Evolutionary conservation across 2,113 vertebrate genomes (phyloP).

Genomic region (Odontesthes bonariensis): DNA sequence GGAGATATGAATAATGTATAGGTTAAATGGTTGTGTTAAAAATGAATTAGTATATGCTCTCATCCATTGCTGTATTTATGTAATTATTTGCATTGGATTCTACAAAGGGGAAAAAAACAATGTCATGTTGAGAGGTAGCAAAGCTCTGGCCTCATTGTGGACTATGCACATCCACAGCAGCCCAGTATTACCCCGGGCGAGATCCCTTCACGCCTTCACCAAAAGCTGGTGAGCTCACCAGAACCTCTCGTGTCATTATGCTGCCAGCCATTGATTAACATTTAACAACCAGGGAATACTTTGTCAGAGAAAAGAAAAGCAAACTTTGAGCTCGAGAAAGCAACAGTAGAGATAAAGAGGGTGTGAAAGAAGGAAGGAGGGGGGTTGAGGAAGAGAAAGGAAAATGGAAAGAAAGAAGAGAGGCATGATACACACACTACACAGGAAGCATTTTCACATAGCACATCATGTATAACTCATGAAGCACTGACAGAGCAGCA

Average conservation of each 20-base stretch:
- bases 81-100: conserved; percentile 47
- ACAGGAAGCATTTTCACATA: conserved; percentile 82
- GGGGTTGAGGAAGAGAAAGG: conserved; percentile 37
- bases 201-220: conserved; percentile 29
- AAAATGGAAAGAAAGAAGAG: conserved; percentile 22
- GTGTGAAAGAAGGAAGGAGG: conserved; percentile 40
- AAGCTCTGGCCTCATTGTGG: conserved; percentile 61
- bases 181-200: conserved; percentile 26
- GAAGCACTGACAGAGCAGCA: conserved; percentile 76
- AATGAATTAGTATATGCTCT: conserved; percentile 66
- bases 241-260: conserved; percentile 49
- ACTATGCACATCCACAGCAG: conserved; percentile 16
- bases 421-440: conserved; percentile 67
- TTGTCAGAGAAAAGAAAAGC: conserved; percentile 72
- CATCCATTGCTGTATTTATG: conserved; percentile 48
- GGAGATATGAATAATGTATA: conserved; percentile 78
- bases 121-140: conserved; percentile 11
- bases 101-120: conserved; percentile 35
- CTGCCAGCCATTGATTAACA: conserved; percentile 74
- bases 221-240: no score
- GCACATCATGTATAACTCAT: conserved; percentile 82
- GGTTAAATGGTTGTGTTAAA: conserved; percentile 77
- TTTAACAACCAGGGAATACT: conserved; percentile 79
- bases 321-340: conserved; percentile 78
- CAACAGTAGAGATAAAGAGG: conserved; percentile 37